Percentiles rank a stretch among this genome's conserved stretches.
Evolutionary conservation across 2,888 invertebrate species (phyloP).

Genomic region (Drosophila percnosoma): DNA sequence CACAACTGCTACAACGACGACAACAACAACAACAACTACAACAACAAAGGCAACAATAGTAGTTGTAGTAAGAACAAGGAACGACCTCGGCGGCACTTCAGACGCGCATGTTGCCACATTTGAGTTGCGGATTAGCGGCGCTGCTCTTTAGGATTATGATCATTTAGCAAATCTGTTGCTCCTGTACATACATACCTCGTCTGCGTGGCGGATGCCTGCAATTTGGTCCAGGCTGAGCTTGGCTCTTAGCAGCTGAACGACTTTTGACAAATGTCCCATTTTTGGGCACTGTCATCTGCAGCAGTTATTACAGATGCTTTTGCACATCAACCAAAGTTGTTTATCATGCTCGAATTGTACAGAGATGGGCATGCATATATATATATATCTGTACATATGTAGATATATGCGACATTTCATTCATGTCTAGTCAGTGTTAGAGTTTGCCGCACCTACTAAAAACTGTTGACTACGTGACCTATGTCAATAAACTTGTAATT

Average conservation of each 20-base stretch:
- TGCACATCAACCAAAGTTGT: slow-evolving; percentile 20
- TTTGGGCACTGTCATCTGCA: slow-evolving; percentile 4
- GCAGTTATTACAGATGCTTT: slow-evolving; percentile 29
- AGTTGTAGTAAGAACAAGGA: slow-evolving; percentile 14
- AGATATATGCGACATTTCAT: slow-evolving; percentile 15
- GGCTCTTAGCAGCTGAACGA: slow-evolving; percentile 32
- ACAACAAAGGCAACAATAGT: slow-evolving; percentile 5
- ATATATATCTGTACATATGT: background rate
- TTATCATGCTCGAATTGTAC: slow-evolving; percentile 25
- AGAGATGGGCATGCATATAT: background rate
- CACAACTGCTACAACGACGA: slow-evolving; percentile 4
- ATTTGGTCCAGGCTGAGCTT: slow-evolving; percentile 9
- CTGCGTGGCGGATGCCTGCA: slow-evolving; percentile 51
- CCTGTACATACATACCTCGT: slow-evolving; percentile 59
- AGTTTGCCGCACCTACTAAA: slow-evolving; percentile 15
- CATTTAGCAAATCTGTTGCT: slow-evolving; percentile 85
- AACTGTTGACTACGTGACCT: slow-evolving; percentile 67
- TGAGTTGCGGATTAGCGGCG: slow-evolving; percentile 83
- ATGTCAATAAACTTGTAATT: slow-evolving; percentile 73
- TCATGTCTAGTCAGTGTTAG: slow-evolving; percentile 28
- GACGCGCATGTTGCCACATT: slow-evolving; percentile 83
- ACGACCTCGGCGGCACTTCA: slow-evolving; percentile 70
- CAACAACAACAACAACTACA: background rate
- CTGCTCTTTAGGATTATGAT: slow-evolving; percentile 82
- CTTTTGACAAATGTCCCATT: slow-evolving; percentile 75